Conservation (phyloP, 2,797 vertebrate species). For the Crypturellus tataupa region DNA sequence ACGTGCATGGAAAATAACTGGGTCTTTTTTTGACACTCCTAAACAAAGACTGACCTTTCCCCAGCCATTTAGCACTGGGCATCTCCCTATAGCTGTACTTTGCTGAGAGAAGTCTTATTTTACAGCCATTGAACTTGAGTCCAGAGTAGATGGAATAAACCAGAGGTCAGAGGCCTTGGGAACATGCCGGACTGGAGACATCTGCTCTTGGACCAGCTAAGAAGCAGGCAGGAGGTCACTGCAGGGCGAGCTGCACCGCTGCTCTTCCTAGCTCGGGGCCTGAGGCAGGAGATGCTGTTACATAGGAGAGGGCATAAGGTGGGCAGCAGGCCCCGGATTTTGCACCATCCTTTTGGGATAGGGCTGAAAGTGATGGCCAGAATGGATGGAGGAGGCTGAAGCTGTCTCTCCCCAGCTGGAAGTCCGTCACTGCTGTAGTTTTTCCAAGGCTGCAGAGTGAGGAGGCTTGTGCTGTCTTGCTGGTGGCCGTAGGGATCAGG, state of each 20-base stretch:
- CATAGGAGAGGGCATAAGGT: not conserved
- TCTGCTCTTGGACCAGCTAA: not conserved
- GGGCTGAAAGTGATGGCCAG: not conserved
- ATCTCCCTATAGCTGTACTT: constrained; percentile 6
- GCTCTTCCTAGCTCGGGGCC: not conserved
- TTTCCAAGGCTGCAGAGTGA: not conserved
- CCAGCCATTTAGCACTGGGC: not conserved
- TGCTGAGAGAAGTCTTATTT: not conserved
- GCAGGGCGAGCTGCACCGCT: not conserved
- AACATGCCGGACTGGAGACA: not conserved
- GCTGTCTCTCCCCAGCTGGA: not conserved
- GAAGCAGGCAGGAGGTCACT: not conserved
- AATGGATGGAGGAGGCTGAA: not conserved
- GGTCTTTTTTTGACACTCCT: not conserved
- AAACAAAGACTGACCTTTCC: not conserved
- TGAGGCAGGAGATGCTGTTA: not conserved
- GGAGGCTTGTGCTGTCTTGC: not conserved
- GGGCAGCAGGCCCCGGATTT: not conserved
- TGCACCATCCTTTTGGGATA: not conserved
- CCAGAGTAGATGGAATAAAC: not conserved
- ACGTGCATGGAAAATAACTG: not conserved
- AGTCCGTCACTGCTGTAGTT: not conserved
- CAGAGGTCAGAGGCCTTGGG: not conserved
- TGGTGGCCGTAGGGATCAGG: not conserved
- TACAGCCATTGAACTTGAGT: constrained; percentile 16